Base-by-base conservation (phyloP, 2,113 vertebrate genomes). In the Andinoacara biseriatus region DNA sequence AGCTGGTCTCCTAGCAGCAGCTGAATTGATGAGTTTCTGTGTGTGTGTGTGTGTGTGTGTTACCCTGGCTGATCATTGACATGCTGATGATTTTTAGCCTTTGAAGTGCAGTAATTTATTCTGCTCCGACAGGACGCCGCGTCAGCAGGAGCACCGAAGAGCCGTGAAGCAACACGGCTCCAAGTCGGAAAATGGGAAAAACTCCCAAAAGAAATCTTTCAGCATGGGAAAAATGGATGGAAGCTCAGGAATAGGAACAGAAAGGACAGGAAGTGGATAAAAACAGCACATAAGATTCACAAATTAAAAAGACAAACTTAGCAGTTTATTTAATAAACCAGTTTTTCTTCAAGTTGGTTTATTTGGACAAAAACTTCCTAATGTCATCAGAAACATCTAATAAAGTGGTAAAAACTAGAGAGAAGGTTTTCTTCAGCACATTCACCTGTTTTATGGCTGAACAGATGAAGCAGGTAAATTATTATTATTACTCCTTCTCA, bases 1-100 rank as follows among this genome's bases (percentile, higher is more conserved):
- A 54, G 84, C 62, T 65, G 20, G 93, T 91, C 29, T 67, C 90
- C 60, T 78, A 87, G 93, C 79, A 85, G 87, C 91, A 5, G 61
- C 56, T 82, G 80, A 77, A 74, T 33, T 79, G 81, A 86, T 56
- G 81, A 69, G 84, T 75, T 49, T 58, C 65, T 61, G 11, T 13
- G 78, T 56, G 13, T 24, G 74, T 18, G 59, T 40, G 26, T 18
- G 5, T 40, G 35, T 65, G 62, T 35, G 60, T 67, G 46, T 67
- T 67, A 24, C 75, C 17, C 52, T 24, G 82, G 81, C 31, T 54
- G 61, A 76, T 90, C 90, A 92, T 89, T 90, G 80, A 89, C 90
- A 76, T 86, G 88, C 82, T 88, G 84, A 91, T 89, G 81, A 83
- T 89, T 61, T 75, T 57, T 58, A 56, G 29, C 74, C 76, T 92